Percentiles rank a stretch among this genome's conserved stretches.
phyloP scores from a whole-genome alignment of 2,888 invertebrate genomes.

The Callimorpha dominula region DNA sequence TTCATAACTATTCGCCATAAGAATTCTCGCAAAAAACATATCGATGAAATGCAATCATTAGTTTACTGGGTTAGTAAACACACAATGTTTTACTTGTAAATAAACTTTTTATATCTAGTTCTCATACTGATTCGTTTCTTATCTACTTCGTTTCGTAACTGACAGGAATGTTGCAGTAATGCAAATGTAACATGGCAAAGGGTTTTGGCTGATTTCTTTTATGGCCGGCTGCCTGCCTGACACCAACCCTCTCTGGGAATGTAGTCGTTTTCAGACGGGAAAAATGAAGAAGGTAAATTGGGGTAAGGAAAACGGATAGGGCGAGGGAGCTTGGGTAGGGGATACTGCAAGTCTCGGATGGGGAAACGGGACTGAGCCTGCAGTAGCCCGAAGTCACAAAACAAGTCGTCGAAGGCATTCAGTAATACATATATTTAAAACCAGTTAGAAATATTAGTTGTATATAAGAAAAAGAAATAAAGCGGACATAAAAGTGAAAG shows the following conservation, averaged over 20 bases:
- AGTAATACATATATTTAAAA: background rate
- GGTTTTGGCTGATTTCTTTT: too few relatives aligned
- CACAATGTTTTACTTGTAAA: slow-evolving; percentile 32
- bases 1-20: slow-evolving; percentile 20
- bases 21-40: slow-evolving; percentile 32
- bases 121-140: slow-evolving; percentile 28
- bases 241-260: too few relatives aligned
- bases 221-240: too few relatives aligned
- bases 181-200: too few relatives aligned
- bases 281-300: too few relatives aligned
- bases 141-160: slow-evolving; percentile 16
- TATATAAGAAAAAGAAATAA: background rate
- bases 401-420: too few relatives aligned
- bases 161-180: background rate
- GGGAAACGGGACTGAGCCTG: too few relatives aligned
- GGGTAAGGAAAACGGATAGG: too few relatives aligned
- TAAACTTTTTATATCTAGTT: slow-evolving; percentile 31
- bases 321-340: too few relatives aligned
- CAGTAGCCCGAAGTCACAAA: too few relatives aligned
- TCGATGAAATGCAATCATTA: slow-evolving; percentile 33
- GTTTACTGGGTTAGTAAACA: slow-evolving; percentile 45
- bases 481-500: slow-evolving; percentile 60
- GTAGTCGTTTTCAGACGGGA: too few relatives aligned
- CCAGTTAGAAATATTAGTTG: background rate
- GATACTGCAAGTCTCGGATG: too few relatives aligned